phyloP scores from a whole-genome alignment of 2,888 invertebrate genomes.

The Chrysolina americana region DNA sequence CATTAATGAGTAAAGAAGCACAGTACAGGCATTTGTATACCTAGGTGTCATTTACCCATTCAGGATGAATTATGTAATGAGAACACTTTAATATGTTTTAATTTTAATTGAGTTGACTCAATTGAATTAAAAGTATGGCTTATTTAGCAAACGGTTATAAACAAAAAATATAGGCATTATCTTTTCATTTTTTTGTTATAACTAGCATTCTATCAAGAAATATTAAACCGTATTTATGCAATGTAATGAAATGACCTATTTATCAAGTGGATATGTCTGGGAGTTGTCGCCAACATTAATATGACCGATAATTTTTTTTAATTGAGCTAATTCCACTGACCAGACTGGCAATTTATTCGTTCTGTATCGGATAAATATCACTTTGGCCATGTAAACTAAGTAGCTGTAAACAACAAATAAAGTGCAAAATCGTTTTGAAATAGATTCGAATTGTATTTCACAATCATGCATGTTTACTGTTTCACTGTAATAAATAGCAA shows the following conservation, averaged over 20 bases:
- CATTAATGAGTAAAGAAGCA: no score
- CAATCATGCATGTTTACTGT: neutral
- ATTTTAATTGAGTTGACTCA: no score
- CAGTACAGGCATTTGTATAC: no score
- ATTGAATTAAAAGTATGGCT: no score
- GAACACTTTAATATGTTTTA: no score
- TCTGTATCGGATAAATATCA: neutral
- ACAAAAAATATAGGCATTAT: no score
- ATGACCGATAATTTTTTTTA: conserved; percentile 4
- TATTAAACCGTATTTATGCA: neutral
- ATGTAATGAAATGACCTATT: neutral
- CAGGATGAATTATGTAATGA: no score
- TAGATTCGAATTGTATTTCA: neutral
- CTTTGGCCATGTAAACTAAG: neutral
- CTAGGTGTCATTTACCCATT: no score
- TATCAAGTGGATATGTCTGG: conserved; percentile 9
- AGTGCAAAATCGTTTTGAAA: neutral
- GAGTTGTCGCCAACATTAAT: conserved; percentile 14
- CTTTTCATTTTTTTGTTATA: no score
- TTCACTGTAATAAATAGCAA: neutral
- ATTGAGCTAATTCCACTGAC: neutral
- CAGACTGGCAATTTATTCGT: conserved; percentile 15
- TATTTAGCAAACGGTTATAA: no score
- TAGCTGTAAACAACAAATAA: neutral
- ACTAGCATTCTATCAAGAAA: no score